Conservation (phyloP, 2,797 vertebrate species). For the Chiroxiphia lanceolata region DNA sequence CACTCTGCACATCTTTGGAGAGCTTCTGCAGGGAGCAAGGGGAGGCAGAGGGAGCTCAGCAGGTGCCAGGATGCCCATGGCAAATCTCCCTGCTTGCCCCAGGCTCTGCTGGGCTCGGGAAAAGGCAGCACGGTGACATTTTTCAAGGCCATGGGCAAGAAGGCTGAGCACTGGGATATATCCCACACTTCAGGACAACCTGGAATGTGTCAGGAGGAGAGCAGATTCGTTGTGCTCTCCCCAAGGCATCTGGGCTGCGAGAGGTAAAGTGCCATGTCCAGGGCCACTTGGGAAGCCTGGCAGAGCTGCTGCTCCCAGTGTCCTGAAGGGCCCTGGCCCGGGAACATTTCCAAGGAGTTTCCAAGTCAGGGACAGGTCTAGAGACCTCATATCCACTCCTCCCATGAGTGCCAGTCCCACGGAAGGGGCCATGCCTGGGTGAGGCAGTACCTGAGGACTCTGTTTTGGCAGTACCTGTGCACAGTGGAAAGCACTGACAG, state of each 20-base stretch:
- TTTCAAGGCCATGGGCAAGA: not conserved
- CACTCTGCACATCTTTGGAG: slow-evolving; percentile 90
- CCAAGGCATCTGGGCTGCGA: not conserved
- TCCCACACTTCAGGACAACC: not conserved
- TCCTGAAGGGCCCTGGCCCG: not conserved
- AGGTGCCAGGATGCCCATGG: fast-evolving
- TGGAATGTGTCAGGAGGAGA: not conserved
- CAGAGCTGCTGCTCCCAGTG: not conserved
- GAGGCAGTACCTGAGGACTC: not conserved
- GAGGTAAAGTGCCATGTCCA: not conserved
- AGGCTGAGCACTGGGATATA: not conserved
- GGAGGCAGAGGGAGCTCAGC: not conserved
- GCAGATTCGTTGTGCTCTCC: not conserved
- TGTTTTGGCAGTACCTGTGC: not conserved
- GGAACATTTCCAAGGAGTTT: not conserved
- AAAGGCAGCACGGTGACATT: not conserved
- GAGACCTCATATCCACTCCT: not conserved
- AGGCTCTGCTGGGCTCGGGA: not conserved
- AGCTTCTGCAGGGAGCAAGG: slow-evolving; percentile 77
- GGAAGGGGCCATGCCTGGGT: fast-evolving
- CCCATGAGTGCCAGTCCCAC: fast-evolving
- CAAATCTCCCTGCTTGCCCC: fast-evolving
- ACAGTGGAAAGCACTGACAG: not conserved
- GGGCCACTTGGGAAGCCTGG: not conserved
- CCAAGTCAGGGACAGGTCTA: not conserved